phyloP scores from a whole-genome alignment of 2,797 vertebrate species.

The Fratercula arctica region DNA sequence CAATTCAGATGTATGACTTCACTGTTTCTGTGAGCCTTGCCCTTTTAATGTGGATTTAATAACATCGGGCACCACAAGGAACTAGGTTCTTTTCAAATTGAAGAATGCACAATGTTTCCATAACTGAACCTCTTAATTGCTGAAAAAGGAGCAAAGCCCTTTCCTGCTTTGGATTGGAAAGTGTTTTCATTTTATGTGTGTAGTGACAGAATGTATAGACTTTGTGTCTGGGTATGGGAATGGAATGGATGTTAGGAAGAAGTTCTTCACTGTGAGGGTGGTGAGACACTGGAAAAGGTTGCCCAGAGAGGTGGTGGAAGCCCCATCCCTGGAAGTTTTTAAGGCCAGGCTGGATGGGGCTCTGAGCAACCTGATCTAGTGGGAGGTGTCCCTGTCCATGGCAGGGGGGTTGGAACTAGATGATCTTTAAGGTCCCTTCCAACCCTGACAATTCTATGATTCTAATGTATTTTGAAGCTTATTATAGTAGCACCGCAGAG shows the following conservation, averaged over 20 bases:
- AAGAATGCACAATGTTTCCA: background rate
- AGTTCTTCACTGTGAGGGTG: too few relatives aligned
- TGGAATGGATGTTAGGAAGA: background rate
- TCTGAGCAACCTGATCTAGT: too few relatives aligned
- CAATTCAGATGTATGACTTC: background rate
- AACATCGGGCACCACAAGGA: background rate
- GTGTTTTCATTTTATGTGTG: background rate
- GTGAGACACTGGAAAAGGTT: too few relatives aligned
- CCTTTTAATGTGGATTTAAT: conserved; percentile 7
- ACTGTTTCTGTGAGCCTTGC: background rate
- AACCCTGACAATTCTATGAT: background rate
- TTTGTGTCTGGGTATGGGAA: background rate
- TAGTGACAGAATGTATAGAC: conserved; percentile 34
- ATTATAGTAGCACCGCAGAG: background rate
- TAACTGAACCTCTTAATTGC: background rate
- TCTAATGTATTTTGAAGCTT: background rate
- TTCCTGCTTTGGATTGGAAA: background rate
- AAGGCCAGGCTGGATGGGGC: too few relatives aligned
- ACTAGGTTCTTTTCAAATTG: background rate
- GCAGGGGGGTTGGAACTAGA: too few relatives aligned
- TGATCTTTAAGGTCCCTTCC: too few relatives aligned
- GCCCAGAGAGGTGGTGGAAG: too few relatives aligned
- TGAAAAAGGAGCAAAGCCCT: background rate
- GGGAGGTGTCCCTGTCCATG: too few relatives aligned
- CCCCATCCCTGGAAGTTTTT: too few relatives aligned